Evolutionary conservation across 2,113 vertebrate genomes (phyloP).

Genomic region (Turnix velox): DNA sequence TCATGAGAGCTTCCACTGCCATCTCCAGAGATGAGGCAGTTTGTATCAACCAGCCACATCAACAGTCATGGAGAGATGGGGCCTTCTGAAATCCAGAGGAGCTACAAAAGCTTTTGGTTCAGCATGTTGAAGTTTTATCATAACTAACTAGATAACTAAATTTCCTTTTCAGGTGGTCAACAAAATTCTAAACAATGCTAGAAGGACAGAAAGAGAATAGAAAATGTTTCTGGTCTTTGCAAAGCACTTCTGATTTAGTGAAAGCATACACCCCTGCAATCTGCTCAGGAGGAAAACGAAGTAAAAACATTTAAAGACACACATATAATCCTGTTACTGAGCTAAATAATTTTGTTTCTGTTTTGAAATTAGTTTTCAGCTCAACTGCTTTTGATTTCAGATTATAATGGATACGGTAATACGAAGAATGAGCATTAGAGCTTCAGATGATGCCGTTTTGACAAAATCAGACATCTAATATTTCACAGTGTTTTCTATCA

Average conservation of each 20-base stretch:
- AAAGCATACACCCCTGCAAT: neutral
- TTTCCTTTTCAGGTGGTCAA: neutral
- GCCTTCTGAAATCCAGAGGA: neutral
- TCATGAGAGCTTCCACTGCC: neutral
- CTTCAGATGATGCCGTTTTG: neutral
- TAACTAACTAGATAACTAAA: neutral
- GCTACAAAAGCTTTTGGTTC: neutral
- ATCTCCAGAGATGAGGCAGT: neutral
- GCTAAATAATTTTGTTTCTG: neutral
- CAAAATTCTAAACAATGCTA: neutral
- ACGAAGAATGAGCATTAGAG: neutral
- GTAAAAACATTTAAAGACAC: neutral
- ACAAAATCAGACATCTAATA: constrained; percentile 24
- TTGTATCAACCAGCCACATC: neutral
- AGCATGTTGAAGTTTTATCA: neutral
- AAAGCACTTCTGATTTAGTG: neutral
- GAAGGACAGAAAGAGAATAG: neutral
- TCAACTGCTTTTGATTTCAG: neutral
- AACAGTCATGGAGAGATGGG: rapidly evolving
- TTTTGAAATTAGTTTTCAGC: neutral
- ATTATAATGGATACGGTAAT: neutral
- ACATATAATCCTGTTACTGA: neutral
- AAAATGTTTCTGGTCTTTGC: neutral
- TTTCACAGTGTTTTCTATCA: neutral
- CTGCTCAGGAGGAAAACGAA: neutral